Percentiles rank a stretch among this genome's conserved stretches.
phyloP scores from a whole-genome alignment of 2,888 invertebrate species.

The Megamerina dolium region DNA sequence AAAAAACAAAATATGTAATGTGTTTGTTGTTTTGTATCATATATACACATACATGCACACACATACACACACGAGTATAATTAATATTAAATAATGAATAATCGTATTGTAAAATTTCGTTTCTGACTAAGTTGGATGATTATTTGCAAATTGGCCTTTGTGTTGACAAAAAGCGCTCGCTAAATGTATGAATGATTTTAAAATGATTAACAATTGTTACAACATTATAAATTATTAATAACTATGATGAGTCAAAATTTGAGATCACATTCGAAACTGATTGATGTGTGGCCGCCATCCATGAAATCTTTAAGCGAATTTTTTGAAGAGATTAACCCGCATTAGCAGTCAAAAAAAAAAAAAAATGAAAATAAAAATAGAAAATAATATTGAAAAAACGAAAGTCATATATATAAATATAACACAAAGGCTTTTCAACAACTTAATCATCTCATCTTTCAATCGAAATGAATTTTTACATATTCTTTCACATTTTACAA shows the following conservation, averaged over 20 bases:
- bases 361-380: constrained; percentile 18
- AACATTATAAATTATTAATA: too few relatives aligned
- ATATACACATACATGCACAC: too few relatives aligned
- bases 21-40: neutral
- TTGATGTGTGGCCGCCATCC: constrained; percentile 25
- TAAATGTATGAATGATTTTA: constrained; percentile 26
- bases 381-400: constrained; percentile 14
- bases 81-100: constrained; percentile 4
- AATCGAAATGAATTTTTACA: constrained; percentile 40
- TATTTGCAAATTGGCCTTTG: constrained; percentile 52
- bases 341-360: constrained; percentile 22
- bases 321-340: constrained; percentile 44
- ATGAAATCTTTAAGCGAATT: constrained; percentile 27
- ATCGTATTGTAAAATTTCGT: constrained; percentile 30
- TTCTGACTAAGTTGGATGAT: constrained; percentile 50
- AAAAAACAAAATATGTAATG: neutral
- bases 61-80: too few relatives aligned
- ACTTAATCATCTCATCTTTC: constrained; percentile 50
- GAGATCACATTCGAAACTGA: too few relatives aligned
- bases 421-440: constrained; percentile 51
- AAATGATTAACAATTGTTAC: constrained; percentile 24
- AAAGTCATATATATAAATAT: too few relatives aligned
- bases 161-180: constrained; percentile 51
- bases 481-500: constrained; percentile 11
- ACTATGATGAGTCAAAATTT: too few relatives aligned